Percentiles rank a stretch among this genome's conserved stretches.
Evolutionary conservation across 64 coral and sea anemone species (phyloP).

Genomic region (Pocillopora damicornis): DNA sequence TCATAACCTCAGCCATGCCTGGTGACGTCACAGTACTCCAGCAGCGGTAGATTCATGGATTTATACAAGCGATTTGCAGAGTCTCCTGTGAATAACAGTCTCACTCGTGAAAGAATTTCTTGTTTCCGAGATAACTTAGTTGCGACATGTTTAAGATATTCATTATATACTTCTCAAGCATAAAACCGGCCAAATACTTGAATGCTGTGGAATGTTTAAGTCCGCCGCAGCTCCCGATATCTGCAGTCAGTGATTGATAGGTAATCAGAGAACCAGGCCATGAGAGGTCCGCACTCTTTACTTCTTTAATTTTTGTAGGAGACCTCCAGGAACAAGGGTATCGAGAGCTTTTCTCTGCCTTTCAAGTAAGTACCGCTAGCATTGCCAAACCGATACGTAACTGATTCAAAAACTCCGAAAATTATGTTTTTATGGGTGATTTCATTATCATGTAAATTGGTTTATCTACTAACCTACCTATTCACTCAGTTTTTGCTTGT

Average conservation of each 20-base stretch:
- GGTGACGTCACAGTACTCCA: constrained; percentile 10
- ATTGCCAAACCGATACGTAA: too few species aligned
- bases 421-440: too few species aligned
- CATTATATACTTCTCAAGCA: neutral
- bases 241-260: neutral
- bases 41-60: neutral
- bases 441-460: too few species aligned
- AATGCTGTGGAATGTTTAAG: neutral
- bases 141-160: neutral
- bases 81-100: neutral
- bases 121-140: neutral
- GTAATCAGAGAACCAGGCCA: too few species aligned
- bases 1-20: neutral
- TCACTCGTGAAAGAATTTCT: constrained; percentile 7
- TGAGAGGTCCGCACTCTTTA: too few species aligned
- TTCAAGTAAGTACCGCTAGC: neutral
- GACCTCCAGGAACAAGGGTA: too few species aligned
- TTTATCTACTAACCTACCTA: too few species aligned
- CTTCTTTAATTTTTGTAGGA: too few species aligned
- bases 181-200: neutral
- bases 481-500: too few species aligned
- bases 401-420: too few species aligned
- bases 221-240: neutral
- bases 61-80: neutral
- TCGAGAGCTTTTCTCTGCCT: neutral